Evolutionary conservation across 2,888 invertebrate genomes (phyloP), one percentile per base, ranked within the genome.

Genomic region (Melipona beecheii): DNA sequence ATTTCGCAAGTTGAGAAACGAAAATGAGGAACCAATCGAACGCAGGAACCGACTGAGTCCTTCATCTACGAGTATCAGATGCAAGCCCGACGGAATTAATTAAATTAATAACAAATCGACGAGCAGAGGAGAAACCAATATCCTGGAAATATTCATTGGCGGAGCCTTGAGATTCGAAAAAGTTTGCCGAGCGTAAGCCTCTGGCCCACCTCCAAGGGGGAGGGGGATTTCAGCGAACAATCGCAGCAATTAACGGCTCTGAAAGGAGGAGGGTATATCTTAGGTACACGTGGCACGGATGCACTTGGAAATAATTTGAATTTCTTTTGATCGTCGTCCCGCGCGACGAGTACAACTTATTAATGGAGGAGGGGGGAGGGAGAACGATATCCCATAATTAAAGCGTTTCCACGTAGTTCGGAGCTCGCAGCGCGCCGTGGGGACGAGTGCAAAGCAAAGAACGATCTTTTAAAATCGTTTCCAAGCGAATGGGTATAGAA

Each of bases 381-480:
- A 65, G 31, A 79, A 75, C 65, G 81, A 74, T 70, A 82, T 74
- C 74, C 69, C 60, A 79, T 71, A 71, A 82, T 79, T 83, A 72
- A 83, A 79, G n/a, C 65, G 43, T 21, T 27, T 19, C 4, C 9
- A 15, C 62, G n/a, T 43, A 54, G 6, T 50, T 31, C 31, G 15
- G 27, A 64, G 43, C 36, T 36, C 36, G 31, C 4, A 6, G 17
- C 27, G 4, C 9, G 17, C 50, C 31, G 13, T 43, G 9, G 17
- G 43, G 56, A 74, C 71, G 78, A 84, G 83, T 75, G 82, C 60
- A 73, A 65, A 54, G 84, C 64, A 84, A 83, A 84, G 84, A 78
- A 62, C 50, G 71, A 65, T 84, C 84, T 68, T 75, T 82, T 66
- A 71, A 70, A 84, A 84, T 78, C 71, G 68, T 71, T 74, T 83